Conservation (phyloP, 2,113 vertebrate genomes). For the Pogonocichla stellata region DNA sequence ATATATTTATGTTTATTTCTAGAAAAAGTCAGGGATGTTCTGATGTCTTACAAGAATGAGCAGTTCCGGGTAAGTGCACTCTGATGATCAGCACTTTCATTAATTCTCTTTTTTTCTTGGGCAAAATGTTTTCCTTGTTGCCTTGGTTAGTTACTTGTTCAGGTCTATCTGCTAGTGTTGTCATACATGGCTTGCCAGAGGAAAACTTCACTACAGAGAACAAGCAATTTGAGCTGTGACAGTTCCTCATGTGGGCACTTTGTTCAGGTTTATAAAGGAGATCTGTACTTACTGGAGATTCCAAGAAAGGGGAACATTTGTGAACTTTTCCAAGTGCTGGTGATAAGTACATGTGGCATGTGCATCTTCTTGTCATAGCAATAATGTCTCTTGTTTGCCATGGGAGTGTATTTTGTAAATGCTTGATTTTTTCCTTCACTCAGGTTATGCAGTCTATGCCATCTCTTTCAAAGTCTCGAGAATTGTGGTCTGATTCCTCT, state of each 20-base stretch:
- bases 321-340: background rate
- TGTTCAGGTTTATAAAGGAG: background rate
- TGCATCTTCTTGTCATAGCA: background rate
- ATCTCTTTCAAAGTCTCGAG: slow-evolving; percentile 49
- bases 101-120: background rate
- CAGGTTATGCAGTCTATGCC: slow-evolving; percentile 72
- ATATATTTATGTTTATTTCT: slow-evolving; percentile 37
- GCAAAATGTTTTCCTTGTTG: background rate
- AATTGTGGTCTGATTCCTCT: slow-evolving; percentile 72
- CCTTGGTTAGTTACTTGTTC: background rate
- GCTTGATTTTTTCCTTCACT: background rate
- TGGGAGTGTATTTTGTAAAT: background rate
- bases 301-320: background rate
- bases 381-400: background rate
- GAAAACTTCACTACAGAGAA: background rate
- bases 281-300: background rate
- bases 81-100: rapidly evolving
- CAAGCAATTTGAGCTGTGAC: background rate
- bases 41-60: slow-evolving; percentile 86
- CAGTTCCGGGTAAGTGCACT: slow-evolving; percentile 80
- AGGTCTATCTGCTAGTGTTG: background rate
- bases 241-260: background rate
- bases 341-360: background rate
- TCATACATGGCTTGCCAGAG: background rate
- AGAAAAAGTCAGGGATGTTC: slow-evolving; percentile 82